phyloP scores from a whole-genome alignment of 2,888 invertebrate species.

The Heliconius cydno region DNA sequence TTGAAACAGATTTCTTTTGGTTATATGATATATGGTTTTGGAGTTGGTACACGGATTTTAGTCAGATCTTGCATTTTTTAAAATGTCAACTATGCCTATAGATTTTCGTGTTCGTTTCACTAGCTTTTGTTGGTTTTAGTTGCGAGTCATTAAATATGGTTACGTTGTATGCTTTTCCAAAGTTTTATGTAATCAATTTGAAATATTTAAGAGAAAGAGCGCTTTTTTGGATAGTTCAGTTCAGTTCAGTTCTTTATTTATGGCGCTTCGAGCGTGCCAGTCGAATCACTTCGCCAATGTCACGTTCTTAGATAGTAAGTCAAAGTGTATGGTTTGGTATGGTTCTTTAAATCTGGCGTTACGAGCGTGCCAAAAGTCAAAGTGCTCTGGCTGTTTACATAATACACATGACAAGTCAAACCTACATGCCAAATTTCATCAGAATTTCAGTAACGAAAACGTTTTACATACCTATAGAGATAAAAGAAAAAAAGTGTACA shows the following conservation, averaged over 20 bases:
- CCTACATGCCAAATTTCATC: no score
- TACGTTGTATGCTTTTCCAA: neutral
- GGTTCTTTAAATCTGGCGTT: no score
- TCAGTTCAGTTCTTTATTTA: no score
- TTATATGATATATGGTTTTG: constrained; percentile 15
- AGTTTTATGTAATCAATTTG: neutral
- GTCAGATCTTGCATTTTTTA: neutral
- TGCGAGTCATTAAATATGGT: neutral
- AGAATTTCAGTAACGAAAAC: no score
- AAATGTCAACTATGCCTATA: neutral
- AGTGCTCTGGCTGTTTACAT: neutral
- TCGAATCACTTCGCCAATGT: no score
- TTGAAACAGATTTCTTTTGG: constrained; percentile 1
- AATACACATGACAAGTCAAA: neutral
- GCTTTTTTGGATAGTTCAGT: neutral
- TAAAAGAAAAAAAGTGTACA: neutral
- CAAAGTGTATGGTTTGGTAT: no score
- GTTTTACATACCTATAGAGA: no score
- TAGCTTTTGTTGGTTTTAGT: constrained; percentile 9
- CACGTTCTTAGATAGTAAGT: neutral
- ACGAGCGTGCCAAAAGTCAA: neutral
- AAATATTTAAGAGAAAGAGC: neutral
- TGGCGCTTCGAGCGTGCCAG: no score
- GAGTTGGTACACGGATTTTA: neutral
- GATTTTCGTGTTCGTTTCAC: neutral